Evolutionary conservation across 2,113 vertebrate species (phyloP), one percentile per base, ranked within the genome.

Genomic region (Leiothrix lutea): DNA sequence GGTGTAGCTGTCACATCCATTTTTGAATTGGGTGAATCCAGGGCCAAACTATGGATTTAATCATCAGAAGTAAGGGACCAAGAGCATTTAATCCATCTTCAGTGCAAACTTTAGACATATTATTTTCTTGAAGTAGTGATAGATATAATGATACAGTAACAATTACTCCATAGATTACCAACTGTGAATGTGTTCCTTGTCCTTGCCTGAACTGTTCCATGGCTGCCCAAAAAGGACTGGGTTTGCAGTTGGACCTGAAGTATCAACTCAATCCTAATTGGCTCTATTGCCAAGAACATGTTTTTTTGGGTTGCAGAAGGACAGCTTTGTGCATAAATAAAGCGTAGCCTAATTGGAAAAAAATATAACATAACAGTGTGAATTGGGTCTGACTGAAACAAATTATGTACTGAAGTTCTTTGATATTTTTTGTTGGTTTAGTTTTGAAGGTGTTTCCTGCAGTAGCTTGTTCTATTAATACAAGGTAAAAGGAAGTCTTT

Each of bases 271-370:
- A 8, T 87, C 48, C 38, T 67, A 6, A 33, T 13, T 28, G 22
- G 3, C 36, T 78, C 0, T 51, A 1, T 70, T 38, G 47, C 51
- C n/a, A 83, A 36, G 25, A 72, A 5, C n/a, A 23, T 1, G 0
- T 1, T 21, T 72, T 60, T 85, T 80, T 35, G 10, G 13, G 20
- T 84, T 89, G 35, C 21, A 38, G 44, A 71, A 85, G 19, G 29
- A 31, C 33, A 56, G 13, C 22, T 17, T 91, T 13, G 19, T 74
- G 29, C 36, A 16, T 74, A 74, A 71, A 58, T 35, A 45, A 89
- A 44, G 33, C 1, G 1, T 61, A 60, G 42, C 11, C 2, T 66
- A 70, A 60, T 11, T 69, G 80, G 50, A 23, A 65, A 61, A 80
- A 86, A 53, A 8, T 17, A 12, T 3, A 26, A 45, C 19, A 44